These are phyloP conservation scores for Spondyliosoma cantharus DNA, from an alignment of 2,797 vertebrate genomes.

Conservation along the genomic window DNA sequence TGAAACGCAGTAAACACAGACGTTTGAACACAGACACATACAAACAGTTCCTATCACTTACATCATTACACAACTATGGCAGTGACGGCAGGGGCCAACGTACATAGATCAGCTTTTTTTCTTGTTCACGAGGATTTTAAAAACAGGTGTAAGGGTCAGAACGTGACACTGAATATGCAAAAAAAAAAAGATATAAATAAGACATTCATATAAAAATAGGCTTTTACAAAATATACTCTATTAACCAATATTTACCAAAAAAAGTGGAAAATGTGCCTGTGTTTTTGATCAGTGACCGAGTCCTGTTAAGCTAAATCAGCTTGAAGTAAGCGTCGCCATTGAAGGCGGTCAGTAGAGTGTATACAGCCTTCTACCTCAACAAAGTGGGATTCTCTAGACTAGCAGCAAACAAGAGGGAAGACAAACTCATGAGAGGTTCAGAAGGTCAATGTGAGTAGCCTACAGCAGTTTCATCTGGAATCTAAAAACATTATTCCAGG, in stretches of 20 bases:
- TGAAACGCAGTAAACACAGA: constrained; percentile 83
- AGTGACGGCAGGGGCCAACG: constrained; percentile 74
- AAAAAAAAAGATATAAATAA: constrained; percentile 90
- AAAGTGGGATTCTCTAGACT: constrained; percentile 88
- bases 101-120: constrained; percentile 69
- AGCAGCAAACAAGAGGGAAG: constrained; percentile 92
- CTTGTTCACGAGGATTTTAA: constrained; percentile 58
- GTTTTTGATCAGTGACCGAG: constrained; percentile 68
- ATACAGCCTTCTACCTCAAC: constrained; percentile 71
- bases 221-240: constrained; percentile 99
- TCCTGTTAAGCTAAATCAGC: constrained; percentile 68
- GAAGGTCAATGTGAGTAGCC: constrained; percentile 76
- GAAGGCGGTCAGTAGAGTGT: constrained; percentile 67
- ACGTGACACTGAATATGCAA: constrained; percentile 83
- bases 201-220: constrained; percentile 99
- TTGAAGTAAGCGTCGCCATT: constrained; percentile 67
- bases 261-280: constrained; percentile 86
- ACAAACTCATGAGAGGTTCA: constrained; percentile 81
- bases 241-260: constrained; percentile 89
- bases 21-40: constrained; percentile 79
- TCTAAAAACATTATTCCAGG: constrained; percentile 74
- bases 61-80: constrained; percentile 79
- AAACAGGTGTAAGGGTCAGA: constrained; percentile 62
- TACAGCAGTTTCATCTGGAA: constrained; percentile 75
- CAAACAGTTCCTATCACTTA: constrained; percentile 75